Percentiles rank a stretch among this genome's conserved stretches.
phyloP scores from a whole-genome alignment of 2,113 vertebrate genomes.

The Triplophysa rosa region DNA sequence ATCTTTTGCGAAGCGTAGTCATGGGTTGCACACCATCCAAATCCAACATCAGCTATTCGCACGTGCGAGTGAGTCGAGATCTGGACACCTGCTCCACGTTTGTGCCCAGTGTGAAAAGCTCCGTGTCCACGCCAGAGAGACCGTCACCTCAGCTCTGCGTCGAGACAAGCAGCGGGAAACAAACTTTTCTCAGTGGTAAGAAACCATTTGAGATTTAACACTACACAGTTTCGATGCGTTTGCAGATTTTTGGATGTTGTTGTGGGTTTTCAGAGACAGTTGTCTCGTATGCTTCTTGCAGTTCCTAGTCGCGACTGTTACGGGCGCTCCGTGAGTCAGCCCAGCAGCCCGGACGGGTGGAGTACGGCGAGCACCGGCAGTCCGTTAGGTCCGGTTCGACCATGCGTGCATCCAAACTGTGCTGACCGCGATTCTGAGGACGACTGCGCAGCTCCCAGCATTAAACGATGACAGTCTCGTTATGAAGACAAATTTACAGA shows the following conservation, averaged over 20 bases:
- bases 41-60: conserved; percentile 64
- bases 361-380: conserved; percentile 50
- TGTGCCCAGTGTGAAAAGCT: conserved; percentile 68
- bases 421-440: conserved; percentile 53
- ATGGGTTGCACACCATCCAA: conserved; percentile 79
- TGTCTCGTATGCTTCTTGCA: conserved; percentile 25
- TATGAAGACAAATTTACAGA: not conserved
- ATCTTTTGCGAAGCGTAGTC: conserved; percentile 32
- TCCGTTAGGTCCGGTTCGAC: conserved; percentile 23
- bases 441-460: conserved; percentile 24
- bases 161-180: conserved; percentile 58
- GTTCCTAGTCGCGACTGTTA: conserved; percentile 64
- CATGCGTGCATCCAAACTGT: conserved; percentile 41
- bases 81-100: conserved; percentile 76
- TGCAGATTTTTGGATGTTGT: not conserved
- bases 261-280: not conserved
- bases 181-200: conserved; percentile 71
- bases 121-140: conserved; percentile 67
- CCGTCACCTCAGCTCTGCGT: conserved; percentile 55
- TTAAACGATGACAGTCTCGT: conserved; percentile 36
- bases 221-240: too few species aligned
- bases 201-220: not conserved
- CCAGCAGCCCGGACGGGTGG: conserved; percentile 53
- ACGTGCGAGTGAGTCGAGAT: conserved; percentile 66
- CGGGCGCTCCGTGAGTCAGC: conserved; percentile 54